Evolutionary conservation across 2,888 invertebrate genomes (phyloP), one percentile per base, ranked within the genome.

Genomic region (Drosophila borborema): DNA sequence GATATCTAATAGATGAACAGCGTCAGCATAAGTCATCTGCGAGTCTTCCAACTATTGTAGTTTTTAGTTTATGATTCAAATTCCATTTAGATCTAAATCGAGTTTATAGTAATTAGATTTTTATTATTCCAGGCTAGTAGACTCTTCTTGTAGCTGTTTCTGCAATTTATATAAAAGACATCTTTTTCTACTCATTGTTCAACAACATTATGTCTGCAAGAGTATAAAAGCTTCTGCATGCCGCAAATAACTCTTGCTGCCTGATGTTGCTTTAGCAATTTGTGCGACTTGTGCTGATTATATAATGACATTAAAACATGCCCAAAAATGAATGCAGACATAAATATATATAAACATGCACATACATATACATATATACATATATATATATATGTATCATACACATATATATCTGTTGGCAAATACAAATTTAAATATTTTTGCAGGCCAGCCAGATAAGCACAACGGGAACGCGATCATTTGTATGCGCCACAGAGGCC

Each of bases 241-340:
- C 14, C 18, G 10, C 51, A 34, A 34, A 14, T 36, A 53, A 36
- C 36, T 36, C 16, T 14, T 2, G 2, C 4, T 16, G 16, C 38
- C 67, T 71, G 63, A 23, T 51, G 66, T 84, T 70, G 72, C 71
- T 73, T 61, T 36, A 71, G 78, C 78, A 71, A 69, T 68, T 75
- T 72, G 66, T 81, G 78, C 71, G 86, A 90, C 86, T 86, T 89
- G 89, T 81, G 90, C 89, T 90, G 90, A 74, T 86, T 90, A 75
- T 81, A 74, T 90, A 86, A 86, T 86, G 90, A 77, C 87, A 90
- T 76, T 74, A 86, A 89, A 88, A 82, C 85, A 89, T 90, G 82
- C 48, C 71, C 74, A 86, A 75, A 73, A 75, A 64, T n/a, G 5
- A 31, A 46, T 14, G 5, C 3, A 28, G 3, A 16, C 8, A n/a